Conservation (phyloP, 2,113 vertebrate genomes). For the Cygnus buccinator region DNA sequence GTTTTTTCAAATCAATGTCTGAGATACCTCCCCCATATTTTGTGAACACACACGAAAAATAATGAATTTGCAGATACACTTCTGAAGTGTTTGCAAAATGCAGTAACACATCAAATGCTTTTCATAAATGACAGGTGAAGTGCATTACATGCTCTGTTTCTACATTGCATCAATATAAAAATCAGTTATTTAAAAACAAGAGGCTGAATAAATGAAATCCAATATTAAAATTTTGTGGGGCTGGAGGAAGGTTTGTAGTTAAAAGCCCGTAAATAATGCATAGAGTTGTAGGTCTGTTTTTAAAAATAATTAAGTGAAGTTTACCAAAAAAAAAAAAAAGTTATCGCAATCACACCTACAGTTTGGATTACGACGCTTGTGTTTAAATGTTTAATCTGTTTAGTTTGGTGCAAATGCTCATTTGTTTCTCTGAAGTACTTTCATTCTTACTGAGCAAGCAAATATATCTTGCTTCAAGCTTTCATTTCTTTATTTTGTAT, state of each 20-base stretch:
- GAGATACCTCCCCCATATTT: background rate
- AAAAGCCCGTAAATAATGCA: background rate
- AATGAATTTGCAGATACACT: background rate
- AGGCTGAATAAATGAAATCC: background rate
- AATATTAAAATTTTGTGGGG: background rate
- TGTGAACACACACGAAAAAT: background rate
- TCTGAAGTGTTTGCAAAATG: background rate
- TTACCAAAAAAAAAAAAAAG: background rate
- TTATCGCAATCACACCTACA: rapidly evolving
- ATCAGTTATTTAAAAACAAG: background rate
- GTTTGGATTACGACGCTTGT: background rate
- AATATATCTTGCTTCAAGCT: background rate
- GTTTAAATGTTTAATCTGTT: background rate
- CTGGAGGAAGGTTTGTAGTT: background rate
- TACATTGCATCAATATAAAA: background rate
- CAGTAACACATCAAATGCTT: background rate
- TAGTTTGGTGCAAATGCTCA: background rate
- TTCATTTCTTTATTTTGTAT: background rate
- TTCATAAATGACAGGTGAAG: background rate
- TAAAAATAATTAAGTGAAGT: background rate
- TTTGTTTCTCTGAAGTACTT: background rate
- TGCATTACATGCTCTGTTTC: background rate
- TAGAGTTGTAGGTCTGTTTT: background rate
- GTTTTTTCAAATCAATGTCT: background rate
- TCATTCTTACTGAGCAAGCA: rapidly evolving